phyloP scores from a whole-genome alignment of 2,888 invertebrate species.

The Netelia inedita region DNA sequence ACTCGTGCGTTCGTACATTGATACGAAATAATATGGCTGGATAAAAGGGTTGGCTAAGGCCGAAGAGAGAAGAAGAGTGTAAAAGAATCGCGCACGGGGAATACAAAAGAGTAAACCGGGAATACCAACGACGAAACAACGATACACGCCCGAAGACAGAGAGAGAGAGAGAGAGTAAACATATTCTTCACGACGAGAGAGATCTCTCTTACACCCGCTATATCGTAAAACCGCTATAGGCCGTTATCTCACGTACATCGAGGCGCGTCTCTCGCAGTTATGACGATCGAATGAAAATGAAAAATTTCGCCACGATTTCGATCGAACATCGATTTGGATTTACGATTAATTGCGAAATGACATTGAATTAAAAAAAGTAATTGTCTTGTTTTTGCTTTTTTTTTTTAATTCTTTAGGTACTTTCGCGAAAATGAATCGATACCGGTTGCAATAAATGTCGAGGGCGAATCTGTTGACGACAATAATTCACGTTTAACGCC shows the following conservation, averaged over 20 bases:
- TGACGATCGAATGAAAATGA: conserved; percentile 35
- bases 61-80: conserved; percentile 24
- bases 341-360: no score
- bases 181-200: conserved; percentile 50
- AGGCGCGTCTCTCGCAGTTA: conserved; percentile 42
- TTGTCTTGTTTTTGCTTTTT: no score
- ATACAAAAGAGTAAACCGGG: conserved; percentile 65
- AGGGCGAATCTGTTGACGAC: conserved; percentile 28
- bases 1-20: conserved; percentile 16
- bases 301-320: neutral
- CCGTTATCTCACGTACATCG: conserved; percentile 60
- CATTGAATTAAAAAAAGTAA: neutral
- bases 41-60: conserved; percentile 34
- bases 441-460: neutral
- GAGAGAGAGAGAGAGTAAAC: neutral
- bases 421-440: neutral
- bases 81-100: conserved; percentile 53
- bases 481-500: conserved; percentile 50
- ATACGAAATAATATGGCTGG: conserved; percentile 21
- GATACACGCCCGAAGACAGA: conserved; percentile 6
- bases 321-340: neutral
- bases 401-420: neutral
- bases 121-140: conserved; percentile 53
- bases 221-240: conserved; percentile 54
- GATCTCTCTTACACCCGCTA: conserved; percentile 44